These are phyloP conservation scores for Autographa gamma DNA, from an alignment of 2,888 invertebrate genomes.

Conservation along the genomic window DNA sequence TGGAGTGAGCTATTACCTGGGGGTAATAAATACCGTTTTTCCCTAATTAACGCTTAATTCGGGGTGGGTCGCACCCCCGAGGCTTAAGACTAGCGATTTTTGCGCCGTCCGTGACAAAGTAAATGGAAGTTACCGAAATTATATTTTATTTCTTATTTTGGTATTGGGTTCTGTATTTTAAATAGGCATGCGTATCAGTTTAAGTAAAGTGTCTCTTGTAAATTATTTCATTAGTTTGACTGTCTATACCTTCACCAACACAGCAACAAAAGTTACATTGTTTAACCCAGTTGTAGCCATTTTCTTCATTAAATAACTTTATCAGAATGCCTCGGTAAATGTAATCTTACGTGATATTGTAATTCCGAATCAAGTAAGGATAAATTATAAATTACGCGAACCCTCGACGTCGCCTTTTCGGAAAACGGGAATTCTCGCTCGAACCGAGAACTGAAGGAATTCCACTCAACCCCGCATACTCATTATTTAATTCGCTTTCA, in stretches of 20 bases:
- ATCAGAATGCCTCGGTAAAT: constrained; percentile 30
- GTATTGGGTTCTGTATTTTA: background rate
- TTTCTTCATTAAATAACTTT: constrained; percentile 31
- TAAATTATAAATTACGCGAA: constrained; percentile 63
- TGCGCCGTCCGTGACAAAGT: constrained; percentile 38
- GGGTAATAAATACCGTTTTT: constrained; percentile 86
- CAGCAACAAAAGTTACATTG: background rate
- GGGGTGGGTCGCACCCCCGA: constrained; percentile 56
- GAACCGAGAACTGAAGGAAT: constrained; percentile 57
- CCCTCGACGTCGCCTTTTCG: constrained; percentile 42
- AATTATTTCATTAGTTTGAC: too few species aligned
- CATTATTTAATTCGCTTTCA: constrained; percentile 86
- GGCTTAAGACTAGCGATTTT: constrained; percentile 56
- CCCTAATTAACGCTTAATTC: constrained; percentile 87
- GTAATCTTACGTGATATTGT: constrained; percentile 57
- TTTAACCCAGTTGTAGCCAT: background rate
- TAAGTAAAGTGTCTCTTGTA: too few species aligned
- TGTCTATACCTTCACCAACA: too few species aligned
- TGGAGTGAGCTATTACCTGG: constrained; percentile 72
- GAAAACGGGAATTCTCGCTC: constrained; percentile 54
- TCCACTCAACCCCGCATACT: constrained; percentile 64
- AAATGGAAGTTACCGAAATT: constrained; percentile 19
- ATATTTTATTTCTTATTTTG: constrained; percentile 5
- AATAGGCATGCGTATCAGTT: background rate
- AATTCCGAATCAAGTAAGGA: constrained; percentile 61